Evolutionary conservation across 2,113 vertebrate species (phyloP), one percentile per base, ranked within the genome.

Genomic region (Apus apus): DNA sequence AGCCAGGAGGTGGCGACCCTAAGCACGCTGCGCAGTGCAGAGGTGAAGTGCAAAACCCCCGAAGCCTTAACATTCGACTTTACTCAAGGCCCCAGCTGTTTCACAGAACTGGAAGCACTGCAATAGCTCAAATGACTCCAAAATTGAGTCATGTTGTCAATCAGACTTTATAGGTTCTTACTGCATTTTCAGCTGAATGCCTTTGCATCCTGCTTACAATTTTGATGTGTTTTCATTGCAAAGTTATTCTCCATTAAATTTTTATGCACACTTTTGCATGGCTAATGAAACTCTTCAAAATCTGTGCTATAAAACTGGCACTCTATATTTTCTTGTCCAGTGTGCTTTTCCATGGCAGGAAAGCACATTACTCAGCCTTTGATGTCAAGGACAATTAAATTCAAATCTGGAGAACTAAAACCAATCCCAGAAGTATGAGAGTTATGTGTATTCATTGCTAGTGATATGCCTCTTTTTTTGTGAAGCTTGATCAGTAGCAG

Each of bases 21-120:
- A 23, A 1, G n/a, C 22, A 1, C 32, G 0, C 32, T 2, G 29
- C 1, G 2, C 21, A 3, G 4, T 0, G 34, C 54, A 9, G 15
- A 9, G 18, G 15, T 16, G 1, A 15, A 9, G 20, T 21, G 5
- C 2, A 4, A 36, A 19, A 5, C 30, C 46, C 45, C 46, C 54
- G 4, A 9, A 67, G 43, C 64, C n/a, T 45, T 4, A 13, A 7
- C 67, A 1, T 16, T 50, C 67, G 32, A 0, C 61, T 74, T 50
- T 3, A 15, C 12, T 43, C 20, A 17, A 18, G 8, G 25, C 34
- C 38, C 25, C 51, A 48, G 38, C 14, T n/a, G 3, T 56, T 80
- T 45, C 76, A 67, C 25, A 43, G 40, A 85, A 34, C 27, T 7
- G 2, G 23, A 53, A 73, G 27, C 53, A 8, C 25, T 36, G 45